Conservation (phyloP, 2,888 invertebrate genomes). For the Agrypnus murinus region DNA sequence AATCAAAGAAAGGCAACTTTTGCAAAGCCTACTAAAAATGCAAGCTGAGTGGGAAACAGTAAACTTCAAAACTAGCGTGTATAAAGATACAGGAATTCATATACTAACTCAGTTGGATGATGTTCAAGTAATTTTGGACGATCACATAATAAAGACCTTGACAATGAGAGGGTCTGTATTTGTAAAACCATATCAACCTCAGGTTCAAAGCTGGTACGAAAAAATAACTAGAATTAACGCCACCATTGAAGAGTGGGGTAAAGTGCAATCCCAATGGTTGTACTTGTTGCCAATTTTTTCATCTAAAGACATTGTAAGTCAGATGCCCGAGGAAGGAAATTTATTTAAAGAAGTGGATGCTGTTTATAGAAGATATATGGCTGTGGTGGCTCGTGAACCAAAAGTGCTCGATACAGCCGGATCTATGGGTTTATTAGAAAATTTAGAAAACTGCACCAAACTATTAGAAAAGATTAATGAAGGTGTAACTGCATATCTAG, state of each 20-base stretch:
- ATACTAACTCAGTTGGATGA: conserved; percentile 86
- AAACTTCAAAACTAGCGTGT: conserved; percentile 79
- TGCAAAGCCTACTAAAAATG: conserved; percentile 85
- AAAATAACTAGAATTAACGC: conserved; percentile 80
- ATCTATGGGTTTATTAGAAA: conserved; percentile 79
- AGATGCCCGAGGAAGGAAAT: conserved; percentile 89
- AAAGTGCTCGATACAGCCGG: conserved; percentile 80
- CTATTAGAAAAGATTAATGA: conserved; percentile 87
- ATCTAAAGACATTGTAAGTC: conserved; percentile 88
- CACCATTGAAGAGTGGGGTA: conserved; percentile 89
- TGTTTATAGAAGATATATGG: conserved; percentile 81
- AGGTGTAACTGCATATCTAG: conserved; percentile 87
- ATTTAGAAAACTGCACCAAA: conserved; percentile 79
- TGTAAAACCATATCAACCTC: conserved; percentile 86
- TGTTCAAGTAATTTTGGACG: conserved; percentile 85
- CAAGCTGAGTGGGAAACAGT: conserved; percentile 87
- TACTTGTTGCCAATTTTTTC: conserved; percentile 91
- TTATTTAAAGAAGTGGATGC: conserved; percentile 84
- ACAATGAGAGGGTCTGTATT: conserved; percentile 91
- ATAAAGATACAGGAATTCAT: conserved; percentile 83
- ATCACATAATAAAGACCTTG: conserved; percentile 88
- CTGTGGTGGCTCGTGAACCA: conserved; percentile 76
- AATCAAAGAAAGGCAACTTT: conserved; percentile 84
- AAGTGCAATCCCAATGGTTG: conserved; percentile 90
- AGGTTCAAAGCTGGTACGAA: conserved; percentile 84